Evolutionary conservation across 2,888 invertebrate genomes (phyloP).

Genomic region (Choristoneura rosaceana): DNA sequence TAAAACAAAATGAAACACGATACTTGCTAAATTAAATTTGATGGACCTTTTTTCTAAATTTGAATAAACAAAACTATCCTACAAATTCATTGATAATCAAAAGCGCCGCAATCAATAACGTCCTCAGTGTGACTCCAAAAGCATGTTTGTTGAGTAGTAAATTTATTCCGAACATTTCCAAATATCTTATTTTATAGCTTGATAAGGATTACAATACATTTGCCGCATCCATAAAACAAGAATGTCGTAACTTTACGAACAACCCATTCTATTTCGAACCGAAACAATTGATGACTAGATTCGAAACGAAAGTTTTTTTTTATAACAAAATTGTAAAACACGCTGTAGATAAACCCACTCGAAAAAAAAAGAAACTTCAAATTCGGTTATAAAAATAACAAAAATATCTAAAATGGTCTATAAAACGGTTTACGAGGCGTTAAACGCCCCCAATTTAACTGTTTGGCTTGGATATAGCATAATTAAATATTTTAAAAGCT

Average conservation of each 20-base stretch:
- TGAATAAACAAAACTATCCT: conserved; percentile 4
- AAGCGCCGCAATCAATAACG: conserved; percentile 2
- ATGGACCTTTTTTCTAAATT: background rate
- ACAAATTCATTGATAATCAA: conserved; percentile 1
- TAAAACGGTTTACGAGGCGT: conserved; percentile 22
- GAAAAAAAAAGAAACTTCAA: background rate
- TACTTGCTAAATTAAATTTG: background rate
- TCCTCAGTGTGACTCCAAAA: background rate
- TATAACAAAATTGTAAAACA: background rate
- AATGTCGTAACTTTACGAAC: background rate
- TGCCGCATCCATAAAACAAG: background rate
- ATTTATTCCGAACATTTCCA: conserved; percentile 3
- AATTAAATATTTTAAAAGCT: conserved; percentile 26
- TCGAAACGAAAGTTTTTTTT: background rate
- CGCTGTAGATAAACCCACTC: conserved; percentile 15
- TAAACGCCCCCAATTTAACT: conserved; percentile 18
- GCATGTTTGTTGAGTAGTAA: conserved; percentile 1
- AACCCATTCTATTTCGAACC: background rate
- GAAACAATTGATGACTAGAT: background rate
- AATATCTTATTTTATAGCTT: conserved; percentile 9
- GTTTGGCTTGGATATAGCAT: conserved; percentile 11
- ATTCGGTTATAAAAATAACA: conserved; percentile 16
- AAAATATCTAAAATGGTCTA: conserved; percentile 12
- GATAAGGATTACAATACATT: conserved; percentile 15
- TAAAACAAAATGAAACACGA: background rate